Evolutionary conservation across 2,113 vertebrate genomes (phyloP).

Genomic region (Crotalus viridis): DNA sequence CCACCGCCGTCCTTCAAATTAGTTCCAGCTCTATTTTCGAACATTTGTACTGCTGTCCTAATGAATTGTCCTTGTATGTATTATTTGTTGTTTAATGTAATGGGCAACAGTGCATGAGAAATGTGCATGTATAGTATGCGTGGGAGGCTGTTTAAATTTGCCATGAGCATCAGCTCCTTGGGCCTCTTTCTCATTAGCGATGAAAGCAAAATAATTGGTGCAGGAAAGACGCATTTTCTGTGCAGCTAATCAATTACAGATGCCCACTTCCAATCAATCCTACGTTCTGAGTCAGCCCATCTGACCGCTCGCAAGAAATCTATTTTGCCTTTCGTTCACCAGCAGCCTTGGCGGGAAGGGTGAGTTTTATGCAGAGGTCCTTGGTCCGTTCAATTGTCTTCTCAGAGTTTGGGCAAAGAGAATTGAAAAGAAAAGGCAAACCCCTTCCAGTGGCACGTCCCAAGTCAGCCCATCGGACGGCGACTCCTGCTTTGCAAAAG

Average conservation of each 20-base stretch:
- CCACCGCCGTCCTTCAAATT: not conserved
- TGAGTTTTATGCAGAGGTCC: not conserved
- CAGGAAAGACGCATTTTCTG: constrained; percentile 29
- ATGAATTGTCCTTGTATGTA: constrained; percentile 25
- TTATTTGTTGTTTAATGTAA: constrained; percentile 37
- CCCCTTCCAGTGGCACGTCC: not conserved
- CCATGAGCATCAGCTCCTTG: constrained; percentile 7
- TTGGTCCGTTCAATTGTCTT: not conserved
- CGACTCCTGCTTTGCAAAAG: not conserved
- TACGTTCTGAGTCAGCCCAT: not conserved
- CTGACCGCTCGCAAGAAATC: not conserved
- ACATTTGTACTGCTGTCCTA: constrained; percentile 17
- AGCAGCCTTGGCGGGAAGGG: not conserved
- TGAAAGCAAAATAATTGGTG: constrained; percentile 35
- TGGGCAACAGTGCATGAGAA: constrained; percentile 32
- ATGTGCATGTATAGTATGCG: constrained; percentile 27
- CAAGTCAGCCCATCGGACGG: not conserved
- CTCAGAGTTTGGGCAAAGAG: not conserved
- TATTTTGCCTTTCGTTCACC: not conserved
- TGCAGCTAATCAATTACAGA: constrained; percentile 30
- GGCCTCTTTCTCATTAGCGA: constrained; percentile 35
- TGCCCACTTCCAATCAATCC: not conserved
- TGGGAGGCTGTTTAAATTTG: constrained; percentile 31
- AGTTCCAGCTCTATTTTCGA: constrained; percentile 16
- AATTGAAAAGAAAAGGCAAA: not conserved